Base-by-base conservation (phyloP, 2,797 vertebrate species). In the Melopsittacus undulatus region DNA sequence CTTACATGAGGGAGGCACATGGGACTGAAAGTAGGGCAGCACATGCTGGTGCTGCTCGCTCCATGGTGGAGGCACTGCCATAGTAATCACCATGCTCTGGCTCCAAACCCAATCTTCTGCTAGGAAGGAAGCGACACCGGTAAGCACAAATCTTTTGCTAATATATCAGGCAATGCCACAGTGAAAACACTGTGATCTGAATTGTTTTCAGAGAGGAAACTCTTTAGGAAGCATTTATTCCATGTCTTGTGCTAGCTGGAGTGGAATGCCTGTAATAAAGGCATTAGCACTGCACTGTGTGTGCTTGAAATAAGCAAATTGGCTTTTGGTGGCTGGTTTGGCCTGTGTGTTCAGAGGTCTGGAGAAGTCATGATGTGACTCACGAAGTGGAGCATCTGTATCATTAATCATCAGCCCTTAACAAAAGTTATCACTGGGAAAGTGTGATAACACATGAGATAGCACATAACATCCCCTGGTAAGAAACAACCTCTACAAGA, bases 21-120 rank as follows among this genome's bases (percentile, higher is more conserved):
- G 77, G 90, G 90, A 73, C 69, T 16, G 13, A 72, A 92, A 94
- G 85, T 62, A 74, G 94, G 57, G 79, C 94, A 87, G 86, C 48
- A 26, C 8, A 2, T 1, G 15, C 42, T 4, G 7, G 30, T 2
- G 3, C 38, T 51, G 36, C 52, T 59, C 9, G 15, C 29, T 64
- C 40, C 34, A 4, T 1, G n/a, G 63, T 8, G 3, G 54, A 26
- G 73, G 26, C 89, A 75, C 52, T 29, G 70, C 14, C 76, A 43
- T 5, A 0, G 68, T 22, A 42, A 78, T 21, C 94, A 24, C 48
- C 17, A 5, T 14, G 16, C 51, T 9, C 20, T 10, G 3, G n/a
- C 86, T 75, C 84, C 77, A 64, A 52, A 75, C 42, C 24, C 91
- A 54, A 30, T 67, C 10, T 30, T 68, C 81, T 56, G 73, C 89